Base-by-base conservation (phyloP, 2,113 vertebrate species). In the Eidolon helvum region DNA sequence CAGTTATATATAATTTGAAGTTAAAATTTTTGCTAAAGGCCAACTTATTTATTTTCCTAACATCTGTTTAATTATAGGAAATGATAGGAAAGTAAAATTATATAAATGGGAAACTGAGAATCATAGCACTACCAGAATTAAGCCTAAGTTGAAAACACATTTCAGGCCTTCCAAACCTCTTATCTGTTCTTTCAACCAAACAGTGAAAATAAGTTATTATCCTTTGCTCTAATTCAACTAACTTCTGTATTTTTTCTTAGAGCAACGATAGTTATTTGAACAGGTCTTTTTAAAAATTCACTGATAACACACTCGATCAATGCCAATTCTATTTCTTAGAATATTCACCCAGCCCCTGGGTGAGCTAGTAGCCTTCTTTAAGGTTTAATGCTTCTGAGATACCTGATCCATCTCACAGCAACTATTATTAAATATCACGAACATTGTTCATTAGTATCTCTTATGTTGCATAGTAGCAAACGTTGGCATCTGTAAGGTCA, bases 31-130 rank as follows among this genome's bases (percentile, higher is more conserved):
- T 93, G n/a, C 35, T 90, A 68, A 75, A 88, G 40, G 1, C 4
- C 89, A 90, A 80, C 38, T 78, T 87, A 38, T 72, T 74, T 75
- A 30, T 72, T 77, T 77, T 57, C 11, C 53, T 93, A 74, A 40
- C 33, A 65, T 57, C 48, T 15, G 24, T 55, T 45, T 61, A 80
- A 59, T 66, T 90, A 79, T 55, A n/a, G 69, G 61, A 53, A 96
- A 40, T 86, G 53, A 63, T 50, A 61, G 40, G 19, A 88, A 89
- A 65, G 8, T 66, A 43, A 87, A 48, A 75, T 33, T 40, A 83
- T 75, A 38, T 83, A 61, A 90, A 55, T 38, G 28, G 33, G 55
- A 92, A 94, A 89, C 72, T 87, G n/a, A 83, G 53, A 95, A 91
- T 53, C 48, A 83, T 0, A 74, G 28, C 71, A 74, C 38, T 63